Evolutionary conservation across 30 jellyfish, hydroid and myxozoan species (phyloP), one percentile per base, ranked within the genome.

Genomic region (Aurelia aurita): DNA sequence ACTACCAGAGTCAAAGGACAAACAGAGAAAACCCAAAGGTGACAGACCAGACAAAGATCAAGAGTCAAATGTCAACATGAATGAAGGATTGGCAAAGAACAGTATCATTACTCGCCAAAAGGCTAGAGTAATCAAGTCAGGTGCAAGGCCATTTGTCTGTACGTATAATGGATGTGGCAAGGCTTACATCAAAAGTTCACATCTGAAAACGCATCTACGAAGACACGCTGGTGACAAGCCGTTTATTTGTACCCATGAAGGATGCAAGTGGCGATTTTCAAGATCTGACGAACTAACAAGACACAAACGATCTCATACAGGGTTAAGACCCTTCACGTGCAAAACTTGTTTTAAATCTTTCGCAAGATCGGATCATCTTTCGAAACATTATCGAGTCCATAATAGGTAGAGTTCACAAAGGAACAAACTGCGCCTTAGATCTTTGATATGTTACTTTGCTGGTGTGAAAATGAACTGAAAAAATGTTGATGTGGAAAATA

Each of bases 181-280:
- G 61, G 82, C 97, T 3, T 88, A 78, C 59, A 82, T 65, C 18
- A 88, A 88, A 54, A 88, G 97, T 46, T 67, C 97, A 45, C 97
- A 88, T 79, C 58, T 88, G 62, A 88, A 79, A 79, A 88, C 92
- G 31, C 97, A 88, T 43, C 23, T 88, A 25, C 75, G 92, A n/a
- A 47, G 97, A 19, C 97, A 88, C 64, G 57, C 80, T 20, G 97
- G 97, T 39, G 97, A 78, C 66, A 88, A 79, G 59, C 97, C 97
- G 61, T 88, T 88, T 45, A 34, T 77, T 18, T 88, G 97, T 65
- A 65, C 80, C 65, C 65, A 61, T 62, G 91, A 72, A 34, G 97
- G 84, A 7, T 88, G 97, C 77, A 88, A 32, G 51, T 88, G 97
- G 97, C 59, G 89, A 54, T 88, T 88, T 79, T 88, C 97, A 25